These are phyloP conservation scores for Pitangus sulphuratus DNA, from an alignment of 2,797 vertebrate genomes.

Conservation along the genomic window DNA sequence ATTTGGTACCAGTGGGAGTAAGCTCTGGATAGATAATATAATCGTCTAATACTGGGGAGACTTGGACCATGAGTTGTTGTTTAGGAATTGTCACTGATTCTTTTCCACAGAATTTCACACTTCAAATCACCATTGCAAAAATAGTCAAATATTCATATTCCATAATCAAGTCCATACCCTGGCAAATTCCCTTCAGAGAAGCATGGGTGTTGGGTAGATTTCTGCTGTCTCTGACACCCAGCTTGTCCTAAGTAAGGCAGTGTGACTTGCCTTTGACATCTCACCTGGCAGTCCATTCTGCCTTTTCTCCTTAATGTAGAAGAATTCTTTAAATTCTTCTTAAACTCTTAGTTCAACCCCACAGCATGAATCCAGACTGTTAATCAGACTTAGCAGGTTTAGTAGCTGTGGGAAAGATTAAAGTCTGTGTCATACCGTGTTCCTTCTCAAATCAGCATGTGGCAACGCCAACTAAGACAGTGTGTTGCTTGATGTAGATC, in stretches of 20 bases:
- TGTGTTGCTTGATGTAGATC: neutral
- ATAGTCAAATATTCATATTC: neutral
- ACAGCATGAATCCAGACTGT: neutral
- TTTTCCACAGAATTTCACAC: neutral
- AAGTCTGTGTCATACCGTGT: neutral
- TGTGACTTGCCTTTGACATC: neutral
- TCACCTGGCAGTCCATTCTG: neutral
- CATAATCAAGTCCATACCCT: fast-evolving
- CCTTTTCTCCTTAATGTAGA: neutral
- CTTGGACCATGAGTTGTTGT: neutral
- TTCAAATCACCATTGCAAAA: neutral
- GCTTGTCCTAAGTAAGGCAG: neutral
- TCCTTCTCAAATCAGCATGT: neutral
- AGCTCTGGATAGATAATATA: neutral
- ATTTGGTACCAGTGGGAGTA: neutral
- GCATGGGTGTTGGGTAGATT: neutral
- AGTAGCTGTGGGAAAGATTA: neutral
- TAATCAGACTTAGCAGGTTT: neutral
- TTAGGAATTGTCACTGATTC: neutral
- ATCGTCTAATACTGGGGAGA: neutral
- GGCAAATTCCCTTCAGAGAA: neutral
- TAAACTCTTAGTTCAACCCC: neutral
- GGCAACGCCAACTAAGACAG: neutral
- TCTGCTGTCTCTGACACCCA: neutral
- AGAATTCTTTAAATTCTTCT: conserved; percentile 16